Base-by-base conservation (phyloP, 1,140 invertebrate species). In the Antheraea pernyi region DNA sequence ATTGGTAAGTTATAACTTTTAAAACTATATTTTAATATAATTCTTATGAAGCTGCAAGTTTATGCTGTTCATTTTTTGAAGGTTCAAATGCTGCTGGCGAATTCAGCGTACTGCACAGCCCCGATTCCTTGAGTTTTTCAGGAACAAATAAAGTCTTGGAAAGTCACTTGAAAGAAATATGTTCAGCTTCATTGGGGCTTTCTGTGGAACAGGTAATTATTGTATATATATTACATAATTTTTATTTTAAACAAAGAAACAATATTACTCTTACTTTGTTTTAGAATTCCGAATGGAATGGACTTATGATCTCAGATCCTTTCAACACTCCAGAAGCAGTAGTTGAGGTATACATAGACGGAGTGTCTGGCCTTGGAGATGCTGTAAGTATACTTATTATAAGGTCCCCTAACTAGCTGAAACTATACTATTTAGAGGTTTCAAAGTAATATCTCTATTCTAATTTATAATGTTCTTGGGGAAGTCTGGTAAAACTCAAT, bases 281-380 rank as follows among this genome's bases (percentile, higher is more conserved):
- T 7, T 80, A 96, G 95, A 94, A 92, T 75, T 93, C 94, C 46
- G 92, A 94, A 72, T 97, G 97, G 96, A 92, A 92, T 75, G 96
- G 96, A 16, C 79, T 98, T 66, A 93, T 90, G 37, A 94, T 97
- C 60, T 93, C 89, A 3, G 94, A 97, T 92, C 95, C 97, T 9
- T 97, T 98, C 76, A 93, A 95, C 71, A 93, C 96, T 69, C 96
- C 97, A 36, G 95, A 97, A 89, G 96, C 96, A 46, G 94, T 96
- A 62, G 95, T 97, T 30, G 94, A 94, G 42, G 92, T 98, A 42
- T 94, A 94, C 48, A 93, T 98, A 58, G 95, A 96, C 88, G 96
- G 96, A 69, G 89, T 96, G 19, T 81, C 93, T 42, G 92, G 91
- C 65, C 91, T 95, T 48, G 93, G 84, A 59, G 79, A 80, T 67